Conservation (phyloP, 2,888 invertebrate genomes). For the Cheilosia urbana region DNA sequence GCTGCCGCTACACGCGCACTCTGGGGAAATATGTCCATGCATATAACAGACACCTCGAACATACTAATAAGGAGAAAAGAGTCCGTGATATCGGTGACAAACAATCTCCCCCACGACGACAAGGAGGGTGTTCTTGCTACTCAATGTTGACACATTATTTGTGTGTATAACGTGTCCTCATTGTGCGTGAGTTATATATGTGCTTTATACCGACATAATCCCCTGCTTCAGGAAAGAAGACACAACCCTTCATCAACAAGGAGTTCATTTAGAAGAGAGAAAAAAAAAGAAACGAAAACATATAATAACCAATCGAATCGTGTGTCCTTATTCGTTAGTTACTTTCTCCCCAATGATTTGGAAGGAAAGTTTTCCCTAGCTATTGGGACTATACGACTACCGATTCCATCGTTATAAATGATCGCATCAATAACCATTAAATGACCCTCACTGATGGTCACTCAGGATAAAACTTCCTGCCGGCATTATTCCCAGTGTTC, state of each 20-base stretch:
- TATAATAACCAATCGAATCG: constrained; percentile 51
- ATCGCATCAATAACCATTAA: constrained; percentile 79
- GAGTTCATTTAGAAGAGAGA: constrained; percentile 34
- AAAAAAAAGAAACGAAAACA: constrained; percentile 40
- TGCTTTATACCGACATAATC: constrained; percentile 51
- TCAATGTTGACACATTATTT: constrained; percentile 72
- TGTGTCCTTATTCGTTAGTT: constrained; percentile 22
- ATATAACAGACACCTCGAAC: constrained; percentile 60
- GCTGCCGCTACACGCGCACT: constrained; percentile 61
- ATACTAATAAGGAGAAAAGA: constrained; percentile 70
- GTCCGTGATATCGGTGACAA: constrained; percentile 67
- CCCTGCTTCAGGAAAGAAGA: constrained; percentile 36
- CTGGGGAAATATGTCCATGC: constrained; percentile 56
- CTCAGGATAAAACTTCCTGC: constrained; percentile 78
- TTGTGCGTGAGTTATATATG: constrained; percentile 66
- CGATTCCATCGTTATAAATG: constrained; percentile 77
- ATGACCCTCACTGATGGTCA: constrained; percentile 78
- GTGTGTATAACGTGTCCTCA: constrained; percentile 52
- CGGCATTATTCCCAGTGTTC: constrained; percentile 63
- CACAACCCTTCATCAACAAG: constrained; percentile 57
- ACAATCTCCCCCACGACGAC: constrained; percentile 67
- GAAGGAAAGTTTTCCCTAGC: constrained; percentile 51
- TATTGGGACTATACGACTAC: background rate
- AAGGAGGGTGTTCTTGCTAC: constrained; percentile 60
- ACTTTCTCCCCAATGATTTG: constrained; percentile 51